phyloP scores from a whole-genome alignment of 2,888 invertebrate species.

The Lasiommata megera region DNA sequence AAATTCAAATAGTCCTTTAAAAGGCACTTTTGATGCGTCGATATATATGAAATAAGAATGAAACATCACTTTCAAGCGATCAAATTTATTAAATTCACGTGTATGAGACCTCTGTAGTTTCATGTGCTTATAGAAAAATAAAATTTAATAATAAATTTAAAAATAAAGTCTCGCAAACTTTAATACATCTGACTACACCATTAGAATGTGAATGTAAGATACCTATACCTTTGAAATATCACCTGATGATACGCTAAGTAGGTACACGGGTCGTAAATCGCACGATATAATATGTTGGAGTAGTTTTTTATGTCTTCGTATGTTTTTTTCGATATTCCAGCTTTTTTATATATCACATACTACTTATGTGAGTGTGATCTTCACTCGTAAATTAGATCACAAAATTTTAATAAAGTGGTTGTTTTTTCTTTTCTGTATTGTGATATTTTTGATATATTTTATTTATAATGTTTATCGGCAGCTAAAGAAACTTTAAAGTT shows the following conservation, averaged over 20 bases:
- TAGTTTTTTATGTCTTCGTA: conserved; percentile 4
- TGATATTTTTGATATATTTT: no score
- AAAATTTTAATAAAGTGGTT: background rate
- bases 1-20: no score
- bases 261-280: conserved; percentile 1
- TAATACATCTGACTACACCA: background rate
- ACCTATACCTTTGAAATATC: background rate
- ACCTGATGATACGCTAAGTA: conserved; percentile 20
- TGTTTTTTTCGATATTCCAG: background rate
- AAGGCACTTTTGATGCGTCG: no score
- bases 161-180: no score
- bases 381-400: background rate
- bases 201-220: background rate
- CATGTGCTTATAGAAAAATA: no score
- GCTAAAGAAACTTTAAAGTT: no score
- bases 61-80: no score
- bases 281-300: conserved; percentile 6
- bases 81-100: no score
- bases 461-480: no score
- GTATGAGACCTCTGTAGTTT: no score
- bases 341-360: background rate
- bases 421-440: background rate
- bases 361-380: background rate
- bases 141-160: no score
- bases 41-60: no score